Conservation (phyloP, 2,113 vertebrate genomes). For the Erythrocercus mccallii region DNA sequence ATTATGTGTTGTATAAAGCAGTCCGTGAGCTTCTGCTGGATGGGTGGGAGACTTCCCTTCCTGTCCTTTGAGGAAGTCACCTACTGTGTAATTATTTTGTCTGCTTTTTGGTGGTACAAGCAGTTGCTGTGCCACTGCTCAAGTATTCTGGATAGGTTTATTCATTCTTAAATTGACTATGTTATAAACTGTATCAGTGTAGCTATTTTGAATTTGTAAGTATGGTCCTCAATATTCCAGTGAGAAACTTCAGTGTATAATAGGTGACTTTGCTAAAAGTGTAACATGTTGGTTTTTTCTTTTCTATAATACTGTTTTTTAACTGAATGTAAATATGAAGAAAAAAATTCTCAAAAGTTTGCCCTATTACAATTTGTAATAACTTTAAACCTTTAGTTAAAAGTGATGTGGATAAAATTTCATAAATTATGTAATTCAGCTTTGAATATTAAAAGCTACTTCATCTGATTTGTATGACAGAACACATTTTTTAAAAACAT, state of each 20-base stretch:
- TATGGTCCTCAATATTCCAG: neutral
- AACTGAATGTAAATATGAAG: neutral
- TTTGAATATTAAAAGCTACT: neutral
- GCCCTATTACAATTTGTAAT: neutral
- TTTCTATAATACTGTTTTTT: neutral
- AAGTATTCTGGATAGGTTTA: rapidly evolving
- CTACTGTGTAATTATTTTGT: neutral
- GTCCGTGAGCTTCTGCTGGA: neutral
- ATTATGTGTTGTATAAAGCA: neutral
- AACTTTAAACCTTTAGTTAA: too few relatives aligned
- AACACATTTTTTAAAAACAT: neutral
- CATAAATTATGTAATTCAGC: neutral
- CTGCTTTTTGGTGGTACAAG: neutral
- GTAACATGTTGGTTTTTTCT: neutral
- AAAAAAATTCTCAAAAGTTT: neutral
- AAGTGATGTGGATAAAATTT: neutral
- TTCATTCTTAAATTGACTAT: neutral
- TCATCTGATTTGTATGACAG: neutral
- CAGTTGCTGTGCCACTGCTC: neutral
- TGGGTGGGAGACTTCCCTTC: neutral
- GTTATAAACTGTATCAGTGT: neutral
- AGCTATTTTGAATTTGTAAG: neutral
- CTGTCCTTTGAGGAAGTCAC: neutral
- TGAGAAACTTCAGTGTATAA: neutral
- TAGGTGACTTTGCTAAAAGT: neutral